phyloP scores from a whole-genome alignment of 1,140 invertebrate species.

The Paracyclopina nana region DNA sequence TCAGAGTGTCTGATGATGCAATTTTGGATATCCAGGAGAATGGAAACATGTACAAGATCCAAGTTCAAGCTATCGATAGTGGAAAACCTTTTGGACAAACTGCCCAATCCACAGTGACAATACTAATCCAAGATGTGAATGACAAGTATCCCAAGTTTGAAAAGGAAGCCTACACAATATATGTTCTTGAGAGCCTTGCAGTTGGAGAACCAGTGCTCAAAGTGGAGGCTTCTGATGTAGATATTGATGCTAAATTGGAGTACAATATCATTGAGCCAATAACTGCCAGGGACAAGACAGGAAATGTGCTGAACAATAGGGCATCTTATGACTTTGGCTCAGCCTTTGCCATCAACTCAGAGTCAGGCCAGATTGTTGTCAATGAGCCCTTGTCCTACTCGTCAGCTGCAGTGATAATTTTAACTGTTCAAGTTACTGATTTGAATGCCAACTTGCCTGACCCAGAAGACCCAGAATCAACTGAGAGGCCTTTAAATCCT shows the following conservation, averaged over 20 bases:
- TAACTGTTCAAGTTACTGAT: constrained; percentile 50
- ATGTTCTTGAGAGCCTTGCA: constrained; percentile 20
- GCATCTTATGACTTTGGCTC: constrained; percentile 19
- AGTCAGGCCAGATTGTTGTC: constrained; percentile 34
- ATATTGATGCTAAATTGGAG: constrained; percentile 41
- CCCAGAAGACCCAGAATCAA: constrained; percentile 28
- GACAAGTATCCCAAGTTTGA: constrained; percentile 55
- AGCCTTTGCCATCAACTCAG: constrained; percentile 11
- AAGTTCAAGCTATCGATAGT: constrained; percentile 24
- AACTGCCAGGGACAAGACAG: constrained; percentile 48
- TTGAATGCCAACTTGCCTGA: constrained; percentile 46
- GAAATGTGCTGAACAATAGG: constrained; percentile 39
- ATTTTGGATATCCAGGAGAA: constrained; percentile 46
- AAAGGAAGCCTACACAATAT: constrained; percentile 20
- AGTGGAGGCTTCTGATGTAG: constrained; percentile 44
- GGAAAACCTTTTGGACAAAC: constrained; percentile 20
- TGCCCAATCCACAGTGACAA: constrained; percentile 15
- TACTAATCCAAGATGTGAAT: constrained; percentile 41
- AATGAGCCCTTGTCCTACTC: constrained; percentile 51
- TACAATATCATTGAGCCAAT: constrained; percentile 46
- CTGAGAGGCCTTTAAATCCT: not conserved
- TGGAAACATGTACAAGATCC: constrained; percentile 42
- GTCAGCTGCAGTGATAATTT: constrained; percentile 49
- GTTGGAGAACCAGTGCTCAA: constrained; percentile 33
- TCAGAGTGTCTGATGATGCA: constrained; percentile 48